Percentiles rank a stretch among this genome's conserved stretches.
Evolutionary conservation across 2,888 invertebrate genomes (phyloP).

Genomic region (Lysandra coridon): DNA sequence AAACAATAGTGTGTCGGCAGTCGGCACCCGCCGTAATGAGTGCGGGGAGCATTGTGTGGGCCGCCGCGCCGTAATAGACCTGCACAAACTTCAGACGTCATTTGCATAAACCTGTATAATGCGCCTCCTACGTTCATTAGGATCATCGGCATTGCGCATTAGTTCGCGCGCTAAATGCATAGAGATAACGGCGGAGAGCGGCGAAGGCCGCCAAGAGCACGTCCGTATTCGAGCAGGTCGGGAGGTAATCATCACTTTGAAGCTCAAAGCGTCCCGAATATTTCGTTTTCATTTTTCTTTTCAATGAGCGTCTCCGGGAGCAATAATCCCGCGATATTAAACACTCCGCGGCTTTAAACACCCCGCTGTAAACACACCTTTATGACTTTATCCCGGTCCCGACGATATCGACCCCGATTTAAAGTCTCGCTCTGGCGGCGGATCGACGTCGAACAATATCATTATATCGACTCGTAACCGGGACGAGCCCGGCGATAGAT

Average conservation of each 20-base stretch:
- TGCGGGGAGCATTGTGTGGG: not conserved
- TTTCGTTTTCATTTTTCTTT: not conserved
- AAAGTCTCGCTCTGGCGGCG: not conserved
- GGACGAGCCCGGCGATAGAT: not conserved
- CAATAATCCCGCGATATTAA: constrained; percentile 39
- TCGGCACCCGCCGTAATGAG: not conserved
- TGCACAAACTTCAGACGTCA: constrained; percentile 18
- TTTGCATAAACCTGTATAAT: constrained; percentile 31
- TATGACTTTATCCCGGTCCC: constrained; percentile 17
- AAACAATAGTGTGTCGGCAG: not conserved
- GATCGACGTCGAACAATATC: not conserved
- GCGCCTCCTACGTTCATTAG: not conserved
- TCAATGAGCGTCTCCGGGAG: not conserved
- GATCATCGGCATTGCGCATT: not conserved
- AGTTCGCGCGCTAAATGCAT: not conserved
- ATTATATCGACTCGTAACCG: not conserved
- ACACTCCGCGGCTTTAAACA: constrained; percentile 28
- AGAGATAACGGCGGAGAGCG: not conserved
- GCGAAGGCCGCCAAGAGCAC: not conserved
- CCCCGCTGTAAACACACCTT: constrained; percentile 23
- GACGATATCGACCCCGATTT: not conserved
- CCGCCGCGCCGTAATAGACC: constrained; percentile 8
- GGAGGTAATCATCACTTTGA: not conserved
- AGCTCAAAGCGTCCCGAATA: not conserved
- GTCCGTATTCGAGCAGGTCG: not conserved